phyloP scores from a whole-genome alignment of 2,113 vertebrate species.

The Phaethon lepturus region DNA sequence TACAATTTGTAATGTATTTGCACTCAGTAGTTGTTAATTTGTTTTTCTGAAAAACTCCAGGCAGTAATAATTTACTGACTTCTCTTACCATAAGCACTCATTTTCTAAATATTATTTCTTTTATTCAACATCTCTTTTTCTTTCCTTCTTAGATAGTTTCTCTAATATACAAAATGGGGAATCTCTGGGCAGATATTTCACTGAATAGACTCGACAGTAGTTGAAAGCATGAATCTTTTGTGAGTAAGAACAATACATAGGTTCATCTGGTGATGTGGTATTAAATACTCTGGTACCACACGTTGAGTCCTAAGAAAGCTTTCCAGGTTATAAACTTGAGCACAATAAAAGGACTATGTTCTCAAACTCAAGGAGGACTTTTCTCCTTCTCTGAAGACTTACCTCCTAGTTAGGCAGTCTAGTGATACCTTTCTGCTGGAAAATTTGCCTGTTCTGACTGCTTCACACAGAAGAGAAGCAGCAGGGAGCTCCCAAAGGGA shows the following conservation, averaged over 20 bases:
- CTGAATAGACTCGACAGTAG: background rate
- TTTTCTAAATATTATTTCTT: background rate
- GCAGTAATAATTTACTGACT: background rate
- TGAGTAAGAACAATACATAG: background rate
- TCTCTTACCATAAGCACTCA: background rate
- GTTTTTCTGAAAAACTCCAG: background rate
- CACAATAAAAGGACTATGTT: background rate
- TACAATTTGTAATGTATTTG: background rate
- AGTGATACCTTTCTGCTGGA: background rate
- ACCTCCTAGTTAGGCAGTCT: background rate
- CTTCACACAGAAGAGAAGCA: background rate
- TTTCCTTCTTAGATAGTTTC: background rate
- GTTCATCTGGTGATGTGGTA: background rate
- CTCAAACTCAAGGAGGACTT: background rate
- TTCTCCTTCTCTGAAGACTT: background rate
- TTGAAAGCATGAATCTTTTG: background rate
- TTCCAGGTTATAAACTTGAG: background rate
- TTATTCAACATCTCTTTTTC: background rate
- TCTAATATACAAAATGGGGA: background rate
- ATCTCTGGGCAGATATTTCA: background rate
- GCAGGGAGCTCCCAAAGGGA: slow-evolving; percentile 1
- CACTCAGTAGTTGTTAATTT: background rate
- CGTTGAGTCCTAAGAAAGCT: background rate
- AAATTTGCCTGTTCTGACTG: slow-evolving; percentile 25
- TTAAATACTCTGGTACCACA: background rate